Base-by-base conservation (phyloP, 1,140 invertebrate species). In the Eubasilissa regina region DNA sequence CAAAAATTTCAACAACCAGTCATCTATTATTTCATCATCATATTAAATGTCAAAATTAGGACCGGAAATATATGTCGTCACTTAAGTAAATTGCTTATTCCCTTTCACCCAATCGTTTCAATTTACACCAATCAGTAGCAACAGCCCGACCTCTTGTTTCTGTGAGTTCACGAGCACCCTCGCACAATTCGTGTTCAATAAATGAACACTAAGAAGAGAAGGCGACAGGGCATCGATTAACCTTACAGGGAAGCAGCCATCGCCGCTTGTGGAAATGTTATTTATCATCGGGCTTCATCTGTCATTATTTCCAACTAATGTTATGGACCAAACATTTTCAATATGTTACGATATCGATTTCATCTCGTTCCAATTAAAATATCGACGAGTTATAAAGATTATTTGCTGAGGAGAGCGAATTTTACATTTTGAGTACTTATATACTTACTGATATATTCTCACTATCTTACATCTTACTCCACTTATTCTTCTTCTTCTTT, bases 41-140 rank as follows among this genome's bases (percentile, higher is more conserved):
- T 35, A 45, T 44, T 58, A 15, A 47, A n/a, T 47, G 58, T 51
- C 19, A n/a, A 66, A 53, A 68, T 17, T 7, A 12, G 13, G 25
- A 45, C 76, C 76, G 76, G 76, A 78, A 25, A 51, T 51, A 72
- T 58, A 17, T 64, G 17, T 75, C 45, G 53, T 15, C 74, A 75
- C 55, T 75, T 25, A 64, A 77, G 58, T 45, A 55, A 70, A 56
- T 53, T 45, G 62, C 51, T 62, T 45, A 73, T 78, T 70, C 76
- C 15, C 68, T 73, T 48, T 74, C 47, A 78, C 77, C 76, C 77
- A 78, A 78, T 79, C 81, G 55, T 66, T 82, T 79, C 19, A 81
- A 81, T 78, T 81, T 74, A 77, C 78, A 55, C 21, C 58, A 73
- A 78, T 73, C 45, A 78, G 76, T 44, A 53, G 44, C 53, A 51